Conservation (phyloP, 2,797 vertebrate species). For the Rachycentron canadum region DNA sequence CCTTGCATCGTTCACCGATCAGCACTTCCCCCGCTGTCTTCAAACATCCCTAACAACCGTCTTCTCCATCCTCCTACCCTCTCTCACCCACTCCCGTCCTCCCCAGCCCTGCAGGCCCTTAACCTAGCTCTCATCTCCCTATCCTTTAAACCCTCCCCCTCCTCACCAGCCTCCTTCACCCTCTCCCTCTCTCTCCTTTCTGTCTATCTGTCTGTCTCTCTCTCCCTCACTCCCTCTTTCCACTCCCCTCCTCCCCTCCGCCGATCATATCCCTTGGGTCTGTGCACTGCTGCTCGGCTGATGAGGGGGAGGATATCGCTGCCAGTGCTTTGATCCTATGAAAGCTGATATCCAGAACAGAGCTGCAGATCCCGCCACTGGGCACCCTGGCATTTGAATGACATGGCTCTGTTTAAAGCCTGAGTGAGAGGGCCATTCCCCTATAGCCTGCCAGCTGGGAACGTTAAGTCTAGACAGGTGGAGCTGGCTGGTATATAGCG, state of each 20-base stretch:
- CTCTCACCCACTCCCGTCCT: slow-evolving; percentile 69
- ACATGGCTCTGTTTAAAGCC: slow-evolving; percentile 75
- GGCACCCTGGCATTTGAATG: slow-evolving; percentile 82
- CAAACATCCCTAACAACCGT: slow-evolving; percentile 82
- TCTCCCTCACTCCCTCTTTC: slow-evolving; percentile 49
- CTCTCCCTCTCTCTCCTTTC: slow-evolving; percentile 30
- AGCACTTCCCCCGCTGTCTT: slow-evolving; percentile 76
- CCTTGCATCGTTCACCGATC: slow-evolving; percentile 63
- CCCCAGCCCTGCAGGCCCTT: slow-evolving; percentile 80
- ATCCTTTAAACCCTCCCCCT: slow-evolving; percentile 71
- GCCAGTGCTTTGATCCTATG: slow-evolving; percentile 85
- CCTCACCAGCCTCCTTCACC: slow-evolving; percentile 54
- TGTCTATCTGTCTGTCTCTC: slow-evolving; percentile 22
- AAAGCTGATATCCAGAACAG: slow-evolving; percentile 84
- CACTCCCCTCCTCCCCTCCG: slow-evolving; percentile 59
- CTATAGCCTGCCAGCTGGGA: slow-evolving; percentile 75
- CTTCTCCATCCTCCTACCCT: slow-evolving; percentile 69
- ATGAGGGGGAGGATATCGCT: slow-evolving; percentile 82
- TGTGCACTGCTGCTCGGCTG: slow-evolving; percentile 74
- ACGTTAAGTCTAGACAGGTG: slow-evolving; percentile 81
- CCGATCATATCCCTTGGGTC: slow-evolving; percentile 78
- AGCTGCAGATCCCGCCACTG: slow-evolving; percentile 78
- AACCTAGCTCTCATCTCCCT: slow-evolving; percentile 76
- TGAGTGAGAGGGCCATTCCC: slow-evolving; percentile 70
- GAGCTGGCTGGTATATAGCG: slow-evolving; percentile 46